phyloP scores from a whole-genome alignment of 1,140 invertebrate species.

The Megalonaias nervosa region DNA sequence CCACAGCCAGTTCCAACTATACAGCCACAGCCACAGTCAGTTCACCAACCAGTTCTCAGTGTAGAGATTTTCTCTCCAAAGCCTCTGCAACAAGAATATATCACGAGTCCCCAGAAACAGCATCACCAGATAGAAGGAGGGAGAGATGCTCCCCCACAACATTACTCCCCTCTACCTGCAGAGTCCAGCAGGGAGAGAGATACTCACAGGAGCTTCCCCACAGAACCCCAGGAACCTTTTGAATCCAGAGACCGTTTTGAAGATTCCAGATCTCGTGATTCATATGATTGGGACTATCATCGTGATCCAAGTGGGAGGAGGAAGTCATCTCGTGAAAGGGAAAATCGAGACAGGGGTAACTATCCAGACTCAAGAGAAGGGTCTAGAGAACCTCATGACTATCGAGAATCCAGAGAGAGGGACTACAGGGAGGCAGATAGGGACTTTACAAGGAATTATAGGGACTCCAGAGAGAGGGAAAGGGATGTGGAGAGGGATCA shows the following conservation, averaged over 20 bases:
- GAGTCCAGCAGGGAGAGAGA: slow-evolving; percentile 40
- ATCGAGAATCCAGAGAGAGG: slow-evolving; percentile 30
- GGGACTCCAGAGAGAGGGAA: slow-evolving; percentile 37
- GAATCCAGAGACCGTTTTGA: slow-evolving; percentile 42
- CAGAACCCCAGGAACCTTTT: slow-evolving; percentile 42
- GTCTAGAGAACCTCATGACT: slow-evolving; percentile 21
- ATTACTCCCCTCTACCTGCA: slow-evolving; percentile 20
- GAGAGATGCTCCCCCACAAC: slow-evolving; percentile 51
- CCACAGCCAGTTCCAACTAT: slow-evolving; percentile 42
- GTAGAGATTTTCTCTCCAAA: neutral
- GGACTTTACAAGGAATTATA: slow-evolving; percentile 3
- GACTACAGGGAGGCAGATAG: slow-evolving; percentile 18
- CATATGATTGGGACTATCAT: slow-evolving; percentile 14
- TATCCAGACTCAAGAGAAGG: slow-evolving; percentile 16
- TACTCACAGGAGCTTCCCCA: slow-evolving; percentile 36
- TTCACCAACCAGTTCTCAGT: slow-evolving; percentile 5
- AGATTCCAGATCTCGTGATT: slow-evolving; percentile 32
- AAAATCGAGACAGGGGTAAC: too few relatives aligned
- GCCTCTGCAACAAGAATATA: neutral
- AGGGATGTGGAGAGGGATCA: slow-evolving; percentile 51
- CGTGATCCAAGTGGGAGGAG: too few relatives aligned
- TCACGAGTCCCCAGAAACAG: neutral
- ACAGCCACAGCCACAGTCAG: slow-evolving; percentile 26
- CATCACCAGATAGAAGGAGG: slow-evolving; percentile 28
- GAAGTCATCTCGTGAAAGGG: too few relatives aligned